Evolutionary conservation across 2,797 vertebrate species (phyloP).

Genomic region (Knipowitschia caucasica): DNA sequence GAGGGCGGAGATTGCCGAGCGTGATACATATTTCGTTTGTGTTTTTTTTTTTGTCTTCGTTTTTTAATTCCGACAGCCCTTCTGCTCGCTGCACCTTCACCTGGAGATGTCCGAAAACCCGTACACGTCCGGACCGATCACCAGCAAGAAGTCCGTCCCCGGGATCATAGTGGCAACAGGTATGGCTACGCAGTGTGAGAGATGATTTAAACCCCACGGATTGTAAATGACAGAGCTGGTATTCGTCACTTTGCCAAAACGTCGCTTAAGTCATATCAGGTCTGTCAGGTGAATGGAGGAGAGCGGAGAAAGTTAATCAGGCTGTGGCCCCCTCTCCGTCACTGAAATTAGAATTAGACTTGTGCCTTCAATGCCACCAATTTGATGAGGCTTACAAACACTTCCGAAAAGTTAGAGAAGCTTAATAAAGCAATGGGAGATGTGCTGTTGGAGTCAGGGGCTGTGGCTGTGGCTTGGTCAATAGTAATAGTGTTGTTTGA

Average conservation of each 20-base stretch:
- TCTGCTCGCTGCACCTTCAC: conserved; percentile 93
- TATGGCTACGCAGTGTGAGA: conserved; percentile 52
- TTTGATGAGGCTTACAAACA: conserved; percentile 29
- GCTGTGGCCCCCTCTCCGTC: conserved; percentile 44
- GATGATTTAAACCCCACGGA: conserved; percentile 11
- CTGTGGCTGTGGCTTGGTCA: not conserved
- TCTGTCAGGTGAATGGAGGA: conserved; percentile 29
- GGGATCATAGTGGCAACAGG: conserved; percentile 94
- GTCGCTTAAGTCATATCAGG: conserved; percentile 11
- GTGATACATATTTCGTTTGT: conserved; percentile 40
- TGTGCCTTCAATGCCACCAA: conserved; percentile 27
- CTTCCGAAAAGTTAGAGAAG: conserved; percentile 30
- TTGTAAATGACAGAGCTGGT: conserved; percentile 10
- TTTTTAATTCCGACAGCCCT: conserved; percentile 84
- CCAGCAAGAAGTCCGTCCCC: conserved; percentile 89
- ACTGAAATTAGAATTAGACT: conserved; percentile 33
- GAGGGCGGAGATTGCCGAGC: conserved; percentile 40
- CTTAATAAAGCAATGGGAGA: conserved; percentile 23
- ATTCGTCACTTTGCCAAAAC: conserved; percentile 3
- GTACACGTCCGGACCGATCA: conserved; percentile 91
- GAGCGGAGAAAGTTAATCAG: conserved; percentile 32
- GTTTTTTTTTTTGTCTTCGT: conserved; percentile 39
- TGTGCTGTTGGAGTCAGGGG: conserved; percentile 13
- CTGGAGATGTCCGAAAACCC: conserved; percentile 94
- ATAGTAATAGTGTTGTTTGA: no score